These are phyloP conservation scores for Hyperoplus immaculatus DNA, from an alignment of 2,797 vertebrate species.

Conservation along the genomic window DNA sequence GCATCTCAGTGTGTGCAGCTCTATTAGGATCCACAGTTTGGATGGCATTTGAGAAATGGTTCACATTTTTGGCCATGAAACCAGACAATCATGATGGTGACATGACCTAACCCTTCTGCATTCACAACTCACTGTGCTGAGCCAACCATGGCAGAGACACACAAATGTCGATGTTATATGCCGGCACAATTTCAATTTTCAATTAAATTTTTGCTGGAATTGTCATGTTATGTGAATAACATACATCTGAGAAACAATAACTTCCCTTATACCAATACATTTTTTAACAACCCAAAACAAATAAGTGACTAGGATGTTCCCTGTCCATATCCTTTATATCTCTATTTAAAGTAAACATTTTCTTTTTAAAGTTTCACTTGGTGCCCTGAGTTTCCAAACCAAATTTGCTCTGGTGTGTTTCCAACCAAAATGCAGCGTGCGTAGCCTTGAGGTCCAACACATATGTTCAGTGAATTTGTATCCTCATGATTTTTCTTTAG, in stretches of 20 bases:
- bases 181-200: background rate
- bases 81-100: conserved; percentile 30
- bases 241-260: background rate
- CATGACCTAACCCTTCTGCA: conserved; percentile 14
- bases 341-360: background rate
- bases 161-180: background rate
- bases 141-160: conserved; percentile 1
- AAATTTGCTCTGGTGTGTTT: too few relatives aligned
- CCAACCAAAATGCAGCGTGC: background rate
- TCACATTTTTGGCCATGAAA: conserved; percentile 51
- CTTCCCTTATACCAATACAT: background rate
- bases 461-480: background rate
- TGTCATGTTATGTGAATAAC: background rate
- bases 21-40: conserved; percentile 31
- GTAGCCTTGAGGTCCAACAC: too few relatives aligned
- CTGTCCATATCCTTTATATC: background rate
- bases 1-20: conserved; percentile 55
- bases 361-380: background rate
- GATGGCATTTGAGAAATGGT: conserved; percentile 54
- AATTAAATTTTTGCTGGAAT: background rate
- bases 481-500: background rate
- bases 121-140: background rate
- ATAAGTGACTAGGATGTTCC: background rate
- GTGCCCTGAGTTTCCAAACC: background rate
- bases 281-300: background rate